These are phyloP conservation scores for Acanthosoma haemorrhoidale DNA, from an alignment of 2,888 invertebrate species.

Conservation along the genomic window DNA sequence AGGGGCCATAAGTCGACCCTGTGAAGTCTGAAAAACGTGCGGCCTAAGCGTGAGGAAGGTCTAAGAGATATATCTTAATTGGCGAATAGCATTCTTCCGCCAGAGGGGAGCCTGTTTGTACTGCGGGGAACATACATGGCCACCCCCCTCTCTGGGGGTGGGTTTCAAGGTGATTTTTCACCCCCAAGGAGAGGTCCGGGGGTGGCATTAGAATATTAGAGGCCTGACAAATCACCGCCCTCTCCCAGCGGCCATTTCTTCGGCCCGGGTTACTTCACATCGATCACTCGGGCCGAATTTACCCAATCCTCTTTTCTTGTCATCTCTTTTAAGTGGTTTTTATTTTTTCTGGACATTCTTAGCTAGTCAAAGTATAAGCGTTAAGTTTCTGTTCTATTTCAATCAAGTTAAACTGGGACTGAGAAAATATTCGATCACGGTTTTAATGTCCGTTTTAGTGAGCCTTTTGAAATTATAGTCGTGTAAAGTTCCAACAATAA, in stretches of 20 bases:
- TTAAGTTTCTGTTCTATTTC: no score
- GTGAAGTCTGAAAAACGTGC: conserved; percentile 19
- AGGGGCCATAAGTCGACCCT: neutral
- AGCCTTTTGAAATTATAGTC: no score
- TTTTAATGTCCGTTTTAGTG: no score
- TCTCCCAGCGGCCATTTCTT: neutral
- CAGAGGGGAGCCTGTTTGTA: neutral
- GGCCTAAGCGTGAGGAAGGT: neutral
- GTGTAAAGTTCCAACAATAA: no score
- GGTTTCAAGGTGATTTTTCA: conserved; percentile 11
- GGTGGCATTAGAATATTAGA: conserved; percentile 20
- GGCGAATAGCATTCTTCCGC: neutral
- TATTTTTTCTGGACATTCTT: no score
- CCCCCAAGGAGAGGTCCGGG: neutral
- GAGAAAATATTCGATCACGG: no score
- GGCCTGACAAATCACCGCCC: conserved; percentile 14
- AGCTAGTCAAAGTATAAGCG: no score
- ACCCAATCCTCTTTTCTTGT: neutral
- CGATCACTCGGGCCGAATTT: no score
- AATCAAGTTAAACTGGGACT: no score
- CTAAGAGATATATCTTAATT: conserved; percentile 16
- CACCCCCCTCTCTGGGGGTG: no score
- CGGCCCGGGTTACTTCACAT: neutral
- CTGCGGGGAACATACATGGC: neutral
- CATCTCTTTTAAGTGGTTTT: no score